phyloP scores from a whole-genome alignment of 2,113 vertebrate genomes.

The Dasyprocta punctata region DNA sequence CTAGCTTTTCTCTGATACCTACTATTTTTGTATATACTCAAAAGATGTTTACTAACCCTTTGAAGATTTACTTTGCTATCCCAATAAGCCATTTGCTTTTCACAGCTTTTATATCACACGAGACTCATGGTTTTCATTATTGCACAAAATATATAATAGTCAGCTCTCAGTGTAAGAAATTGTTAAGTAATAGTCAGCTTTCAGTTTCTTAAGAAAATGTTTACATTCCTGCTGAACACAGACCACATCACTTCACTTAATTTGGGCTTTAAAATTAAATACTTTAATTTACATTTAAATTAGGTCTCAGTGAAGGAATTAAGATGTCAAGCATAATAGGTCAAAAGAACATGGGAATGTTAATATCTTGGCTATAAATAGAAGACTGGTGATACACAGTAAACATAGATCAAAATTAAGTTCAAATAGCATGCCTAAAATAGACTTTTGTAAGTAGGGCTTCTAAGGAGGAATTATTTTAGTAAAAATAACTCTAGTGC shows the following conservation, averaged over 20 bases:
- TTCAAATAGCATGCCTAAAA: conserved; percentile 72
- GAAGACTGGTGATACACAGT: conserved; percentile 67
- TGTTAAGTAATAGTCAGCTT: not conserved
- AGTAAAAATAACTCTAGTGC: conserved; percentile 60
- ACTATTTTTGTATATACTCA: not conserved
- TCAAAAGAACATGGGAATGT: conserved; percentile 77
- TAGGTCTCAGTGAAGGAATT: conserved; percentile 67
- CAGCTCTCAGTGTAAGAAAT: not conserved
- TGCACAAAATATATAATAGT: conserved; percentile 20
- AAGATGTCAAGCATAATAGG: conserved; percentile 69
- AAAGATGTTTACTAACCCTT: not conserved
- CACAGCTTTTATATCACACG: not conserved
- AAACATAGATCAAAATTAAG: conserved; percentile 76
- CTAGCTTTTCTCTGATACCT: not conserved
- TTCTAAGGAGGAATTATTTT: conserved; percentile 71
- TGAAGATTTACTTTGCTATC: conserved; percentile 25
- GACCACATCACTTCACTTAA: not conserved
- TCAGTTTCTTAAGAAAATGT: conserved; percentile 48
- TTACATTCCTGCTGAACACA: conserved; percentile 28
- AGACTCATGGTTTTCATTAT: not conserved
- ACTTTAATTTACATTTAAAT: conserved; percentile 74
- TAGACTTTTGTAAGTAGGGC: conserved; percentile 71
- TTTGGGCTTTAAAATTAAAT: conserved; percentile 54
- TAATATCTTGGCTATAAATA: conserved; percentile 76
- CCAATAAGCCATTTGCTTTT: not conserved